phyloP scores from a whole-genome alignment of 2,113 vertebrate species.

The Oriolus oriolus region DNA sequence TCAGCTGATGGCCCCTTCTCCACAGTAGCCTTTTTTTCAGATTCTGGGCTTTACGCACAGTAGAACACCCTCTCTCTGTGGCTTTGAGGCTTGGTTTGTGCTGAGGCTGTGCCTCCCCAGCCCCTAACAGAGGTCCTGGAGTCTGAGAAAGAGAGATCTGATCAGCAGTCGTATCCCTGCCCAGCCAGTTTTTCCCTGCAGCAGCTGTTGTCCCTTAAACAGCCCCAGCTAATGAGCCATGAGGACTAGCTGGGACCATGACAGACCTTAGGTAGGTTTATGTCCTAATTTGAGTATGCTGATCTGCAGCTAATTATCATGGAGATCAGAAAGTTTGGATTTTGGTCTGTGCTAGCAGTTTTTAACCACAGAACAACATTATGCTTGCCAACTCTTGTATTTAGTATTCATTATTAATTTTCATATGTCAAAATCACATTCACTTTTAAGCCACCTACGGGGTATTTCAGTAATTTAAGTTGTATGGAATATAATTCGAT shows the following conservation, averaged over 20 bases:
- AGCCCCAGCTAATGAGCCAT: not conserved
- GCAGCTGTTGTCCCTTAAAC: not conserved
- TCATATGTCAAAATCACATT: not conserved
- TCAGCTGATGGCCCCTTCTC: not conserved
- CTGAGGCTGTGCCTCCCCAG: not conserved
- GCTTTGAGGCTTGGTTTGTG: not conserved
- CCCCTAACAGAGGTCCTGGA: too few species aligned
- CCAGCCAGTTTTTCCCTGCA: not conserved
- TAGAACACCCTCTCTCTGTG: not conserved
- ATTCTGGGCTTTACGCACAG: not conserved
- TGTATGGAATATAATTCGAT: not conserved
- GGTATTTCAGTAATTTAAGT: not conserved
- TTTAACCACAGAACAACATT: not conserved
- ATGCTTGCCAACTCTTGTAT: not conserved
- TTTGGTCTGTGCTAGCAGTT: not conserved
- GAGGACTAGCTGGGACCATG: not conserved
- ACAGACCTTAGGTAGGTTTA: not conserved
- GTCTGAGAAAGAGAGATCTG: not conserved
- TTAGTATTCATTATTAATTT: not conserved
- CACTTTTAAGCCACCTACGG: not conserved
- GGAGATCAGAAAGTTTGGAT: not conserved
- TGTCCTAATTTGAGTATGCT: not conserved
- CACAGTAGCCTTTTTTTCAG: not conserved
- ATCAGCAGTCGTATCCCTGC: accelerated
- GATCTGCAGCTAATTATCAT: not conserved